Conservation (phyloP, 1,140 invertebrate species). For the Sminthurides bifidus region DNA sequence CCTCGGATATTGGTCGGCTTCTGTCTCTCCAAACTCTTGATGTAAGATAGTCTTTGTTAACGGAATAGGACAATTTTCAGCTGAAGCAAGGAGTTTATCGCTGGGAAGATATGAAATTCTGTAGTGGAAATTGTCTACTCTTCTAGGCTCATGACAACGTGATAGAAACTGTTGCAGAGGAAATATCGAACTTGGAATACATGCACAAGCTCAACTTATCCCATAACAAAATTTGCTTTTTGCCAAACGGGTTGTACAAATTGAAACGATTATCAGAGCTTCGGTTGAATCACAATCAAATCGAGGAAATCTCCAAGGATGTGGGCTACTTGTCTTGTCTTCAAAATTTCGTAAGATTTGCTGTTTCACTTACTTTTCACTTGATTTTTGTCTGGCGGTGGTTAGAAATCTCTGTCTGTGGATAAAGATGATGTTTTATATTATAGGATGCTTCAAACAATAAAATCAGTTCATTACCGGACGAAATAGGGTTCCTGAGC, state of each 20-base stretch:
- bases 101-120: too few relatives aligned
- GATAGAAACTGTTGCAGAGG: slow-evolving; percentile 17
- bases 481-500: background rate
- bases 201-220: slow-evolving; percentile 37
- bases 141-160: slow-evolving; percentile 31
- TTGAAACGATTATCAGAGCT: slow-evolving; percentile 35
- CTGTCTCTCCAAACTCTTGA: slow-evolving; percentile 40
- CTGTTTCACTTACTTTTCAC: background rate
- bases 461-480: background rate
- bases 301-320: slow-evolving; percentile 34
- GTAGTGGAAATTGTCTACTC: too few relatives aligned
- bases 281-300: slow-evolving; percentile 39
- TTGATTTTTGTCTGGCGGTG: background rate
- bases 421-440: slow-evolving; percentile 9
- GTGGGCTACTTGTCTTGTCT: slow-evolving; percentile 38
- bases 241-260: slow-evolving; percentile 33
- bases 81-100: too few relatives aligned
- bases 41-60: slow-evolving; percentile 36
- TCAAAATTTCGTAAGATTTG: slow-evolving; percentile 38
- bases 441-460: background rate
- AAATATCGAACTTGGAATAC: slow-evolving; percentile 19
- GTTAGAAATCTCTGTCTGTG: slow-evolving; percentile 7
- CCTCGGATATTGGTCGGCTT: slow-evolving; percentile 39
- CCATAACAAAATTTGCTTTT: slow-evolving; percentile 39
- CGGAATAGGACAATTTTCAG: too few relatives aligned